phyloP scores from a whole-genome alignment of 1,140 invertebrate species.

The Brachionus rotundiformis region DNA sequence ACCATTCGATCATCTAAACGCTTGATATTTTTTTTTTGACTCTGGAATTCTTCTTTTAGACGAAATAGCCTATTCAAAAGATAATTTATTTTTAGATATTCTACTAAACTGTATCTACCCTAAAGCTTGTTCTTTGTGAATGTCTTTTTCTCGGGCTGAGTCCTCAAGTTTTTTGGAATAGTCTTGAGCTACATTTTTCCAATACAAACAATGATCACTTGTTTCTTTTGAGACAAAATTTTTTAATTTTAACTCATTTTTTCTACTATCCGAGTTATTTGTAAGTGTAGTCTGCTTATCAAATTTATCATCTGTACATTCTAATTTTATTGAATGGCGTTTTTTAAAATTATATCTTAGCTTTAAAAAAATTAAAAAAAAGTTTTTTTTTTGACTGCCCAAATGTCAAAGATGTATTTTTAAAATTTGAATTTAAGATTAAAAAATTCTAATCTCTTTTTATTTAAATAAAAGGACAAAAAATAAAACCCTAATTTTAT shows the following conservation, averaged over 20 bases:
- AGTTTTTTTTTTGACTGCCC: no score
- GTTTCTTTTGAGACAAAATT: not conserved
- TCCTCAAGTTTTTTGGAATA: constrained; percentile 23
- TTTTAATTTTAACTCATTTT: not conserved
- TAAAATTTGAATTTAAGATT: no score
- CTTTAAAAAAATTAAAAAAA: not conserved
- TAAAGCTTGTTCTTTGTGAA: constrained; percentile 27
- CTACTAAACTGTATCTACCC: not conserved
- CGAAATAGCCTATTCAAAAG: constrained; percentile 31
- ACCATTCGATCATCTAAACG: constrained; percentile 61
- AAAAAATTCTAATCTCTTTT: no score
- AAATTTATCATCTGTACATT: not conserved
- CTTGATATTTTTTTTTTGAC: constrained; percentile 58
- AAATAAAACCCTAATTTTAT: no score
- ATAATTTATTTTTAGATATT: not conserved
- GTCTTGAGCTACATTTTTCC: constrained; percentile 38
- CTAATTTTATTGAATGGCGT: not conserved
- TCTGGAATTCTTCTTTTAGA: constrained; percentile 60
- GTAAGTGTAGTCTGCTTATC: not conserved
- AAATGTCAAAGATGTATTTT: no score
- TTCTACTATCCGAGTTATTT: not conserved
- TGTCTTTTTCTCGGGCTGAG: constrained; percentile 10
- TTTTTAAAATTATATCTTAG: not conserved
- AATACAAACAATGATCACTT: constrained; percentile 26
- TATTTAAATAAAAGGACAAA: no score